Conservation (phyloP, 2,888 invertebrate genomes). For the Agriopis marginaria region DNA sequence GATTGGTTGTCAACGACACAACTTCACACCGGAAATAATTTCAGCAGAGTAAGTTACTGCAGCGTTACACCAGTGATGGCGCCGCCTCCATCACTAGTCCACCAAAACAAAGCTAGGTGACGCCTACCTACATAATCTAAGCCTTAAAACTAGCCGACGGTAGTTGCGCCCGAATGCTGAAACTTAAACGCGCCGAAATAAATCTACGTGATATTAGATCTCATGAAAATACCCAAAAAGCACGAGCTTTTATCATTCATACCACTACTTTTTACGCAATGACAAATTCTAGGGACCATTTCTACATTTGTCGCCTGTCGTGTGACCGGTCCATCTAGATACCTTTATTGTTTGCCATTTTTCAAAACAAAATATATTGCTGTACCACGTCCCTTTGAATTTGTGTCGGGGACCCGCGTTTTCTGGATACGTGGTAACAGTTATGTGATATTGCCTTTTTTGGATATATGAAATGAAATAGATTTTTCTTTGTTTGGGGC, state of each 20-base stretch:
- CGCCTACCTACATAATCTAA: too few relatives aligned
- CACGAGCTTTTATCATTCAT: conserved; percentile 11
- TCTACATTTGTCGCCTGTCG: conserved; percentile 63
- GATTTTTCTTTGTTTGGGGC: not conserved
- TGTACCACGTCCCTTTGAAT: conserved; percentile 61
- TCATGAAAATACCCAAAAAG: not conserved
- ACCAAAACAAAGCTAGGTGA: too few relatives aligned
- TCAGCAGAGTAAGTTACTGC: too few relatives aligned
- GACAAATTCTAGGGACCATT: conserved; percentile 69
- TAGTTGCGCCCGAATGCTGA: too few relatives aligned
- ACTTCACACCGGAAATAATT: too few relatives aligned
- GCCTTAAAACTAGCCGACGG: too few relatives aligned
- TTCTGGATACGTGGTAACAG: conserved; percentile 22
- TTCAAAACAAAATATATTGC: conserved; percentile 75
- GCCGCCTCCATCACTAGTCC: too few relatives aligned
- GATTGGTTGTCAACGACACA: too few relatives aligned
- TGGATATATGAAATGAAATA: not conserved
- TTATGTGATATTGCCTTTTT: conserved; percentile 10
- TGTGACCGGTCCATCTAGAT: conserved; percentile 56
- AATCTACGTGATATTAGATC: not conserved
- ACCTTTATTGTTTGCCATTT: conserved; percentile 74
- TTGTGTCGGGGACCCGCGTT: conserved; percentile 54
- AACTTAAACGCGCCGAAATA: too few relatives aligned
- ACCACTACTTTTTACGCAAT: conserved; percentile 59
- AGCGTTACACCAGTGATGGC: too few relatives aligned